Evolutionary conservation across 1,140 invertebrate species (phyloP).

Genomic region (Magallana angulata): DNA sequence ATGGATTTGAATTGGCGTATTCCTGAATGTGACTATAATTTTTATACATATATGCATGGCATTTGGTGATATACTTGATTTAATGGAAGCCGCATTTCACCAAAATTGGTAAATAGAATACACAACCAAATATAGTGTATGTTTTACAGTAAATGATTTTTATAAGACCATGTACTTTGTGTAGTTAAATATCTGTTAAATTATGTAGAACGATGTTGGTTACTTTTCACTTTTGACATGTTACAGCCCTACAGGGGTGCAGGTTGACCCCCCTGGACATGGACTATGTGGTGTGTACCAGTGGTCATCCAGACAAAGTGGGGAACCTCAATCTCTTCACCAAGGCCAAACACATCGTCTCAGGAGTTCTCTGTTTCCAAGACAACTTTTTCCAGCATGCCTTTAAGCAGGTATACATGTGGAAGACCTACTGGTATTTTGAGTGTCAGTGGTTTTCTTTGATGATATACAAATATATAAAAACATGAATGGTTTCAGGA

Average conservation of each 20-base stretch:
- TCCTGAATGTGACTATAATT: too few relatives aligned
- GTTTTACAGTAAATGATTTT: background rate
- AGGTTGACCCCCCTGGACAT: conserved; percentile 85
- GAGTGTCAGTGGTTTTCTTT: background rate
- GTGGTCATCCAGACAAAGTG: conserved; percentile 95
- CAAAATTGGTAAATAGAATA: too few relatives aligned
- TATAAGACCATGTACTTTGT: background rate
- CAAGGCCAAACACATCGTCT: conserved; percentile 92
- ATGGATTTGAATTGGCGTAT: background rate
- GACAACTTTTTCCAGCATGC: conserved; percentile 69
- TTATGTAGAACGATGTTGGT: background rate
- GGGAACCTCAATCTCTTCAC: conserved; percentile 96
- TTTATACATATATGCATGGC: too few relatives aligned
- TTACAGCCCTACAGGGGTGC: conserved; percentile 82
- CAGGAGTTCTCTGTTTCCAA: conserved; percentile 83
- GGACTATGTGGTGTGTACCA: conserved; percentile 90
- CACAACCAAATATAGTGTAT: too few relatives aligned
- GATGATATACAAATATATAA: background rate
- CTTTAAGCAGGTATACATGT: conserved; percentile 67
- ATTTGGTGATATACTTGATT: too few relatives aligned
- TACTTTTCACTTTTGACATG: background rate
- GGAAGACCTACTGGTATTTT: background rate
- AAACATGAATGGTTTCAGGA: background rate
- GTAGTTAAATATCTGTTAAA: background rate
- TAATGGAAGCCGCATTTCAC: too few relatives aligned